Base-by-base conservation (phyloP, 2,797 vertebrate genomes). In the Onychomys arenicola region DNA sequence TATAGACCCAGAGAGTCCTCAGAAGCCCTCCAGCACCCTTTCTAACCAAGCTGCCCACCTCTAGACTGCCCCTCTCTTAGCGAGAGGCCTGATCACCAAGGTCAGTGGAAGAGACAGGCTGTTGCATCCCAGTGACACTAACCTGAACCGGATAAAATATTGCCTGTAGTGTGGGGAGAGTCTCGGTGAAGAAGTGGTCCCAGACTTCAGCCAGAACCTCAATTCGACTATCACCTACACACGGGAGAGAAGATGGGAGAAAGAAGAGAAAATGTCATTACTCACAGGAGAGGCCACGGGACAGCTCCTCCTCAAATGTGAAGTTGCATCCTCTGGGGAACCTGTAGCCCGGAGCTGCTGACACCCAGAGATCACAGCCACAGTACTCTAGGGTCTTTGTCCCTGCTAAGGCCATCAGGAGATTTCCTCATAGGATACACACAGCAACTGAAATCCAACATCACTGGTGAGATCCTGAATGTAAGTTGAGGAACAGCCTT, bases 91-190 rank as follows among this genome's bases (percentile, higher is more conserved):
- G 37, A 29, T 14, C 12, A 3, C 63, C 55, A 27, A 43, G 23
- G 76, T 43, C 77, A 40, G 27, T 43, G 29, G 32, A 32, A 23
- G 55, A 84, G 76, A 61, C 37, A 0, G 7, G 49, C 40, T 77
- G 23, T 61, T 65, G 0, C 27, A 57, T 49, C 55, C 76, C 73
- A 90, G 92, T 6, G 43, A 97, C 86, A 93, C 97, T 98, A 98
- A 99, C 99, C 99, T 99, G 99, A 87, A 99, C 99, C 0, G 99
- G 99, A 97, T 99, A 99, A 98, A 99, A 99, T 98, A 99, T 99
- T 76, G 99, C 99, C 98, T 99, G 99, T 93, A 99, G 99, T 0
- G 99, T 99, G 57, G 99, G 99, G 86, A 99, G 99, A 75, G 99
- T 99, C 98, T 99, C 99, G 4, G 99, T 99, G 98, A 99, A 99